A percentile compares a stretch with the other conserved stretches of the same genome.
Conservation (phyloP, 92 coral and sea anemone species). For the Diadumene lineata region DNA sequence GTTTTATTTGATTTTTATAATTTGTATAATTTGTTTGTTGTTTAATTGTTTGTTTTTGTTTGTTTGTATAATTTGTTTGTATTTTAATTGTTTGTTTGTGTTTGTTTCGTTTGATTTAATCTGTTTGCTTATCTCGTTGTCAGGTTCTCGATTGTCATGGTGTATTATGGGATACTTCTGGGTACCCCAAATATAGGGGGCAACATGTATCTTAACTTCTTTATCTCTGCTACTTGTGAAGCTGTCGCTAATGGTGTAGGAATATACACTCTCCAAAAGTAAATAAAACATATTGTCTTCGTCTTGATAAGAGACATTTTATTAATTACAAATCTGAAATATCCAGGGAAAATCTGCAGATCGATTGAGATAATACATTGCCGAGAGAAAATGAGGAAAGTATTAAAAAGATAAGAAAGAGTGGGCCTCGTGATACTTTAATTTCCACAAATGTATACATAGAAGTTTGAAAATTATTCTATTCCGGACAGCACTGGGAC, state of each 20-base stretch:
- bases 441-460: no score
- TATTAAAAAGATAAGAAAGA: no score
- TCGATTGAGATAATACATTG: no score
- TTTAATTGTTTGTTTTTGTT: not conserved
- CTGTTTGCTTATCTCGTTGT: not conserved
- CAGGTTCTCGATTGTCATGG: constrained; percentile 50
- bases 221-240: constrained; percentile 54
- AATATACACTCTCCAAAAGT: not conserved
- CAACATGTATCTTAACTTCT: constrained; percentile 60
- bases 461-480: no score
- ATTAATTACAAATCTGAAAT: no score
- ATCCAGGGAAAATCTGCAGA: no score
- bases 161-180: constrained; percentile 68
- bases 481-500: no score
- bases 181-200: constrained; percentile 66
- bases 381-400: no score
- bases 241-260: constrained; percentile 40
- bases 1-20: no score
- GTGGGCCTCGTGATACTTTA: no score
- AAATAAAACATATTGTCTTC: not conserved
- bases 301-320: no score
- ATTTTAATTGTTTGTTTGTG: not conserved
- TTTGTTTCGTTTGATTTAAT: not conserved
- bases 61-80: no score
- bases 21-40: not conserved